Evolutionary conservation across 2,797 vertebrate genomes (phyloP), one percentile per base, ranked within the genome.

Genomic region (Aplochiton taeniatus): DNA sequence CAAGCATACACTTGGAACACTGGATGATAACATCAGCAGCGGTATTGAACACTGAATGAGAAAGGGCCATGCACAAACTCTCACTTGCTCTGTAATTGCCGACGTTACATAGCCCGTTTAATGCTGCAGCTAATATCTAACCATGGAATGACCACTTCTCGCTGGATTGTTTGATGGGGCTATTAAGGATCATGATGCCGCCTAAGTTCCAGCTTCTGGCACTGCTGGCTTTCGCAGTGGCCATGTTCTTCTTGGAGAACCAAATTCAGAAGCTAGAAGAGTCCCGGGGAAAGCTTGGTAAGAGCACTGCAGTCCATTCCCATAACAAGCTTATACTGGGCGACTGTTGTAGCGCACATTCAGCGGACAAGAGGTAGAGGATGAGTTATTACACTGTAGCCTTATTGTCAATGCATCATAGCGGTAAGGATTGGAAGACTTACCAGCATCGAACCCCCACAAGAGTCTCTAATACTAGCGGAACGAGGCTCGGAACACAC

Each of bases 261-360:
- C 96, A 98, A 91, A 95, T 98, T 86, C 96, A 98, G 93, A 97
- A 98, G 84, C 95, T 98, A 91, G 96, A 98, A 85, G 96, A 98
- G 92, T 98, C 96, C 89, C 92, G 93, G 50, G 94, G 94, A 85
- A 98, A 98, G 91, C 95, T 98, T 44, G 96, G 96, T 98, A 87
- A 95, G 90, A 18, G 17, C 20, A 20, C 58, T 67, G 50, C 60
- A 65, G 42, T 65, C 48, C 55, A n/a, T 10, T 17, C 52, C n/a
- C 51, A 17, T 18, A 53, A n/a, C n/a, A n/a, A 31, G 31, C 31
- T 2, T 31, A 31, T 31, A 31, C 31, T 31, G 6, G 2, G 31
- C 31, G 31, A 31, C 31, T 31, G 3, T 31, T 31, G 31, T 31
- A 31, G 31, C 31, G 31, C 31, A 31, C 31, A 31, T 31, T 31